Evolutionary conservation across 2,113 vertebrate genomes (phyloP), one percentile per base, ranked within the genome.

Genomic region (Oreocharis arfaki): DNA sequence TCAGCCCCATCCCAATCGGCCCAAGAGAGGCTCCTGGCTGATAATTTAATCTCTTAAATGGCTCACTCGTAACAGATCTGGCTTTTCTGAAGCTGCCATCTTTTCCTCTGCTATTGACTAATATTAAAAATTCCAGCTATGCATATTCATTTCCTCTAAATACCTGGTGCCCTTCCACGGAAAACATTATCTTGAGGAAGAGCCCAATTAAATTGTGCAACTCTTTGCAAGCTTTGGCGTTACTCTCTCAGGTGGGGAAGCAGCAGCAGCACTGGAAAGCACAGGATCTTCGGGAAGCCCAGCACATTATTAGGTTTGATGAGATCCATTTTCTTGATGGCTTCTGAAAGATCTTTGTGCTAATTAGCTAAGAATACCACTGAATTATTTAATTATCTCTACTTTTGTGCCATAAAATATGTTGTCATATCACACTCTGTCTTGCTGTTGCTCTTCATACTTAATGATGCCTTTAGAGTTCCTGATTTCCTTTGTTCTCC

Each of bases 321-420:
- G 95, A 96, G 96, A 94, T 96, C 95, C 95, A 95, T 98, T 98
- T 97, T 97, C 97, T 87, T 94, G 96, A 97, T 95, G 97, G 90
- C 89, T 96, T 88, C 96, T 96, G 93, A 95, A 98, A 97, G 97
- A 97, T 97, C 95, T 97, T 86, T 88, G 86, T 69, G 84, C 95
- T 98, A 98, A 98, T 98, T 98, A 98, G 95, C 96, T 79, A 88
- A 96, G 95, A 95, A 97, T 97, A 92, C 95, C 94, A 92, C 61
- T 91, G 96, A 97, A 98, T 98, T 98, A 98, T 98, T 98, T 98
- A 95, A 98, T 98, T 98, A 97, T 96, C 97, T 91, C 78, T 82
- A 97, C 97, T 97, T 98, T 96, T 96, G 95, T 97, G 95, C 95
- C 87, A 71, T 96, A 94, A 98, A 97, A 97, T 98, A 97, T 96